Conservation (phyloP, 2,888 invertebrate genomes). For the Venusia cambrica region DNA sequence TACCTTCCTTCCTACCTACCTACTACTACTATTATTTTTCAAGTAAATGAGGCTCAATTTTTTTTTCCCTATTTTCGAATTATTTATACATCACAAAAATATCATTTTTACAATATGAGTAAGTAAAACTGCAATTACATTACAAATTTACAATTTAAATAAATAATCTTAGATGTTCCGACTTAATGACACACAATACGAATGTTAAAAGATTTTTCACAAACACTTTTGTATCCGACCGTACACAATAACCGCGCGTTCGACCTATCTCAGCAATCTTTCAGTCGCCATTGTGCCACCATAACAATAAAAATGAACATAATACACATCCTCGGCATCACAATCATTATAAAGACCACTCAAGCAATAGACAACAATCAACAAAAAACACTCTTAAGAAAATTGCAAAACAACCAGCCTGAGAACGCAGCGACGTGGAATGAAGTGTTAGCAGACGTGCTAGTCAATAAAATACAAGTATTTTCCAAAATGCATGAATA, state of each 20-base stretch:
- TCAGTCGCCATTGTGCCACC: slow-evolving; percentile 55
- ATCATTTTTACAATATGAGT: too few species aligned
- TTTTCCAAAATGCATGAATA: slow-evolving; percentile 38
- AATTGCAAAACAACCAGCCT: slow-evolving; percentile 56
- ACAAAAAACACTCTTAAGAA: slow-evolving; percentile 58
- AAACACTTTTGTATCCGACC: slow-evolving; percentile 33
- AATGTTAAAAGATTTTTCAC: too few species aligned
- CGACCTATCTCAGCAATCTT: slow-evolving; percentile 61
- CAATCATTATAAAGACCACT: slow-evolving; percentile 48
- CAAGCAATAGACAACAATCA: slow-evolving; percentile 42
- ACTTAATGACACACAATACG: too few species aligned
- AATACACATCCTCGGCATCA: slow-evolving; percentile 44
- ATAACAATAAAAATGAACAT: slow-evolving; percentile 57
- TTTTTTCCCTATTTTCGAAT: too few species aligned
- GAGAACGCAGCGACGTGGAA: slow-evolving; percentile 65
- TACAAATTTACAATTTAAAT: too few species aligned
- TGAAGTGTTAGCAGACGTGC: slow-evolving; percentile 60
- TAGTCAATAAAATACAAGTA: slow-evolving; percentile 60
- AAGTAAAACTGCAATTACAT: too few species aligned
- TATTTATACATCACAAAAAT: too few species aligned
- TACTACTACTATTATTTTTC: too few species aligned
- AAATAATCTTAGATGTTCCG: too few species aligned
- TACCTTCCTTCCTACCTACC: too few species aligned
- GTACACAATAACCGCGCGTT: slow-evolving; percentile 50
- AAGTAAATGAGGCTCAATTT: too few species aligned